Evolutionary conservation across 2,797 vertebrate genomes (phyloP), one percentile per base, ranked within the genome.

Genomic region (Telmatherina bonti): DNA sequence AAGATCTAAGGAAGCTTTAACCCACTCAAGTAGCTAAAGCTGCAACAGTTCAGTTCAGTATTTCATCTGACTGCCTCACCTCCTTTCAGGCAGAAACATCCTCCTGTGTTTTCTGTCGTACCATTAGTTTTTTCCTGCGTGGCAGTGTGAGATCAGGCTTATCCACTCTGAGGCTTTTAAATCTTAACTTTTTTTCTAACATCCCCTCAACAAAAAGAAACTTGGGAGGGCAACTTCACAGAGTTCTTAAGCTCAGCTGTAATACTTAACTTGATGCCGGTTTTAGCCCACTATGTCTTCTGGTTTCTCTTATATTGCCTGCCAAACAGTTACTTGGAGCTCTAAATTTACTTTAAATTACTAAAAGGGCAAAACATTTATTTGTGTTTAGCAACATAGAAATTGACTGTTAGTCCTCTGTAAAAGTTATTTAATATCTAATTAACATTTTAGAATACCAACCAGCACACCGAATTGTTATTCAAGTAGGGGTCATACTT

Each of bases 51-150:
- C 27, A 65, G 59, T 51, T 75, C 57, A 38, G 63, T 1, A 67
- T 51, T 82, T 31, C 43, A 52, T 75, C 72, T 58, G 74, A 72
- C 75, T 73, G 36, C 62, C 41, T 81, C 18, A 13, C 55, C 45
- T 76, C 36, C 66, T 77, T 67, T 52, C 53, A 68, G 62, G 53
- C 71, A 52, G 72, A 62, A 66, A 65, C 78, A 52, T 75, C 61
- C 63, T 80, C 62, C 2, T 59, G 62, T 78, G 70, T 77, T 78
- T 76, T 69, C 63, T 60, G 56, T 78, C 73, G 47, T 33, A 56
- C 27, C 43, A 26, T 63, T 79, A 69, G 4, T 11, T 53, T 27
- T 56, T 31, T 53, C 43, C 64, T 36, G 67, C 49, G 71, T 69
- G 71, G 51, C 22, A 31, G n/a, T 38, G 55, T 54, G 60, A 67